phyloP scores from a whole-genome alignment of 2,888 invertebrate species.

The Drosophila atripex region DNA sequence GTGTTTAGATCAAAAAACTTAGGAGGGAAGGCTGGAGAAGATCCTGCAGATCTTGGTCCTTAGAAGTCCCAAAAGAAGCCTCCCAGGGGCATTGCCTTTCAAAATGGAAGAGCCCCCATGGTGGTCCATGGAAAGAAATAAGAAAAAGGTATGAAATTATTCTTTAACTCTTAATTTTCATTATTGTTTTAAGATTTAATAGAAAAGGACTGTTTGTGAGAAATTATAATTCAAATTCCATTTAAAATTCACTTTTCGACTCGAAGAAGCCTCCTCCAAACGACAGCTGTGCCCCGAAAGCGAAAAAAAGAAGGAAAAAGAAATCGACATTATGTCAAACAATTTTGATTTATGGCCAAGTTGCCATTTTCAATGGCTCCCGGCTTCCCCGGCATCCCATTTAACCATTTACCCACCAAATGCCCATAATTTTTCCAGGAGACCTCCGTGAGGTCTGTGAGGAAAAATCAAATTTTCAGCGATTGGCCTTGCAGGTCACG shows the following conservation, averaged over 20 bases:
- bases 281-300: conserved; percentile 58
- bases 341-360: conserved; percentile 63
- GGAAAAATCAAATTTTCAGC: conserved; percentile 71
- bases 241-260: conserved; percentile 33
- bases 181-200: no score
- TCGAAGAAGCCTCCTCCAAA: conserved; percentile 4
- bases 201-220: no score
- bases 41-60: neutral
- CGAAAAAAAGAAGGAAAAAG: conserved; percentile 25
- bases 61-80: neutral
- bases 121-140: no score
- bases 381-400: neutral
- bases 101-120: no score
- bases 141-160: no score
- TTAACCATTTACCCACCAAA: neutral
- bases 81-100: neutral
- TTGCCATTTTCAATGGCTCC: conserved; percentile 32
- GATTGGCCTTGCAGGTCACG: conserved; percentile 67
- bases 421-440: neutral
- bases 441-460: neutral
- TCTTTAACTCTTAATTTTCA: no score
- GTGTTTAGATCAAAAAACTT: neutral
- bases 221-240: conserved; percentile 20
- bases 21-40: neutral
- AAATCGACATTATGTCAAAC: conserved; percentile 69